Evolutionary conservation across 2,113 vertebrate genomes (phyloP), one percentile per base, ranked within the genome.

Genomic region (Heterotis niloticus): DNA sequence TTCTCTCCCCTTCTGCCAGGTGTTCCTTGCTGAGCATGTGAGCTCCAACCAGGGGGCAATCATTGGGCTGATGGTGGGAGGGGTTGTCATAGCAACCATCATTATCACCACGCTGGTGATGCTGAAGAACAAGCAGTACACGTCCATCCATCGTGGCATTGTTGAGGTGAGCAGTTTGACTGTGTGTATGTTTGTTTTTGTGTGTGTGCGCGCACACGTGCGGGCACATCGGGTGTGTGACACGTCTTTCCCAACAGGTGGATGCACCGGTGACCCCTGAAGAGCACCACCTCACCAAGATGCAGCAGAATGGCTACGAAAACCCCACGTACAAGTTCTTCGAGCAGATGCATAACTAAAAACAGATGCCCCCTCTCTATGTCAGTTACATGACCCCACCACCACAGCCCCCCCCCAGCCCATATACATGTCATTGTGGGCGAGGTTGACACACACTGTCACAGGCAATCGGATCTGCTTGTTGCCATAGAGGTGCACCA

Each of bases 121-220:
- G 98, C 93, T 99, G 89, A 96, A 96, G 91, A 99, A 98, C 95
- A 99, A 99, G 82, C 98, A 99, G 81, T 98, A 99, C 82, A 98
- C 98, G 1, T 98, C 97, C 72, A 99, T 99, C 87, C 98, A 98
- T 87, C 98, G 99, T 20, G 98, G 98, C 14, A 96, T 99, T 66
- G 94, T 99, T 66, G 98, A 99, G 96, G 98, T 98, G 77, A 86
- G 79, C 82, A 70, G 82, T 7, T 14, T 29, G 34, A 44, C 34
- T 7, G 34, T 44, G 34, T 44, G 34, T 44, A n/a, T n/a, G n/a
- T n/a, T n/a, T n/a, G 34, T 44, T 7, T 44, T 2, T 44, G 34
- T 44, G 7, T 44, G 34, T 7, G 2, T 44, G 34, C 34, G 34
- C 34, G 34, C 34, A n/a, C n/a, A n/a, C n/a, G n/a, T 44, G 34